Evolutionary conservation across 2,113 vertebrate species (phyloP).

Genomic region (Rhea americana): DNA sequence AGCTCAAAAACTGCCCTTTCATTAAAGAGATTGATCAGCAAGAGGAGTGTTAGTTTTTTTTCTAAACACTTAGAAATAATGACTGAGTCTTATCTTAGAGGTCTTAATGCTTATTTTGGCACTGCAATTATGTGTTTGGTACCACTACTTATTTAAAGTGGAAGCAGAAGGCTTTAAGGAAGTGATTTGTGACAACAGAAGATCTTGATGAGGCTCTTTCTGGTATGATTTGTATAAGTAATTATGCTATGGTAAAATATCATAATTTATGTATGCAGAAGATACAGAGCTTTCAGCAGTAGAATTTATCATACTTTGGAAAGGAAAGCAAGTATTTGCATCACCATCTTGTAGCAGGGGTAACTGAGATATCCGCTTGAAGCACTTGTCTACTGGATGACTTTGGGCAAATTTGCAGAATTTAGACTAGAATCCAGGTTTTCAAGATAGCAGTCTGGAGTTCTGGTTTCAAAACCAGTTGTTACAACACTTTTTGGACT

Average conservation of each 20-base stretch:
- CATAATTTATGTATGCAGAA: slow-evolving; percentile 5
- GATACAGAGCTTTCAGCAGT: background rate
- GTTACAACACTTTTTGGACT: background rate
- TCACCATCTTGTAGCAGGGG: background rate
- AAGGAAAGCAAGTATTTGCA: background rate
- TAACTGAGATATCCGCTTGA: background rate
- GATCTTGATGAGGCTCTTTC: background rate
- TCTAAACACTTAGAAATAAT: background rate
- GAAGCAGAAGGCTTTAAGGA: background rate
- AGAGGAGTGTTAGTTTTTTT: background rate
- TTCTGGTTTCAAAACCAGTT: background rate
- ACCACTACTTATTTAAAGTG: background rate
- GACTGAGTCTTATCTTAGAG: background rate
- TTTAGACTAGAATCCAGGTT: background rate
- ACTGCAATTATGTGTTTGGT: background rate
- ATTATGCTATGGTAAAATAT: background rate
- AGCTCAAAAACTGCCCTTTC: background rate
- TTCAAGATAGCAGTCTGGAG: background rate
- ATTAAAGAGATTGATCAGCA: background rate
- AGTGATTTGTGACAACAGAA: background rate
- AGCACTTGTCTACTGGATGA: slow-evolving; percentile 1
- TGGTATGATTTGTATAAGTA: background rate
- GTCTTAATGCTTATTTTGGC: background rate
- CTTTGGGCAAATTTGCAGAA: background rate
- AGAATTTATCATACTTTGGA: background rate